Conservation (phyloP, 1,140 invertebrate species). For the Danaus plexippus region DNA sequence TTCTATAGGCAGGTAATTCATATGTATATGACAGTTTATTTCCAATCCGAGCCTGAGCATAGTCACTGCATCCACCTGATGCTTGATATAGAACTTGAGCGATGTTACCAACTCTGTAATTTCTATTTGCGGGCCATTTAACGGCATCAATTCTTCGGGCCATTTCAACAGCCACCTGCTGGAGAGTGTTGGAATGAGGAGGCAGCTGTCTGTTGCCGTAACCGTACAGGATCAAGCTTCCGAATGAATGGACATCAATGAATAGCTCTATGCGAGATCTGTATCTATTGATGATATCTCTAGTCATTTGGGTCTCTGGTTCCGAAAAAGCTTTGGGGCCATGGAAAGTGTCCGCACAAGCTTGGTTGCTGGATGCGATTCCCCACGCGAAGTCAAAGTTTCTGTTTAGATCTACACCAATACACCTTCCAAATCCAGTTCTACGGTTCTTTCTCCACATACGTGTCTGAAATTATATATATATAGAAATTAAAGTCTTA, state of each 20-base stretch:
- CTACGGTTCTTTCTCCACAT: slow-evolving; percentile 26
- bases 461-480: slow-evolving; percentile 17
- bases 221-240: slow-evolving; percentile 70
- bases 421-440: slow-evolving; percentile 39
- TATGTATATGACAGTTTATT: slow-evolving; percentile 77
- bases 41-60: slow-evolving; percentile 48
- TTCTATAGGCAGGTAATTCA: slow-evolving; percentile 79
- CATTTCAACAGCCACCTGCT: slow-evolving; percentile 46
- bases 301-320: slow-evolving; percentile 72
- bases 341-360: slow-evolving; percentile 79
- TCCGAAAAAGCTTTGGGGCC: slow-evolving; percentile 82
- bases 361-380: slow-evolving; percentile 57
- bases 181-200: slow-evolving; percentile 54
- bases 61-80: slow-evolving; percentile 36
- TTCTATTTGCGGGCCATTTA: slow-evolving; percentile 10
- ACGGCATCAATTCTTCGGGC: slow-evolving; percentile 43
- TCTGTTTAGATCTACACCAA: slow-evolving; percentile 75
- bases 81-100: slow-evolving; percentile 18
- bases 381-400: slow-evolving; percentile 76
- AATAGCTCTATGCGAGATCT: slow-evolving; percentile 67
- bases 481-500: too few relatives aligned
- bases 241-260: slow-evolving; percentile 76
- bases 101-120: slow-evolving; percentile 14
- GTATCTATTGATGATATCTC: slow-evolving; percentile 50
- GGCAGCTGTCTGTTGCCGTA: slow-evolving; percentile 40